phyloP scores from a whole-genome alignment of 2,797 vertebrate genomes.

The Sebastes cheni region DNA sequence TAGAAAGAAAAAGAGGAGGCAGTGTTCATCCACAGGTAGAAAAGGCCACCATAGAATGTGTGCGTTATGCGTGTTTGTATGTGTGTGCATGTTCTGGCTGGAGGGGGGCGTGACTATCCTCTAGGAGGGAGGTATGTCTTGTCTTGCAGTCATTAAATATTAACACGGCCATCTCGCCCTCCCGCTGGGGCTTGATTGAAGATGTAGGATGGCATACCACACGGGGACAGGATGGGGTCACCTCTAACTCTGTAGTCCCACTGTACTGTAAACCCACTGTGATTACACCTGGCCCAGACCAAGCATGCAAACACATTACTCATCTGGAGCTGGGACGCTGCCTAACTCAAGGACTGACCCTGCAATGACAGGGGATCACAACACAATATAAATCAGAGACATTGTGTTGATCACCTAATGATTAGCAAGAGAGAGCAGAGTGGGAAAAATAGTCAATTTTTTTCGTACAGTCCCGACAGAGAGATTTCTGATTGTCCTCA shows the following conservation, averaged over 20 bases:
- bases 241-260: conserved; percentile 60
- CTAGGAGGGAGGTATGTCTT: conserved; percentile 50
- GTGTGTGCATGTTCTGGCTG: not conserved
- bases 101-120: conserved; percentile 21
- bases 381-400: not conserved
- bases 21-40: not conserved
- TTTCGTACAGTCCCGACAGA: not conserved
- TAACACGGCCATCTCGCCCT: conserved; percentile 66
- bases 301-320: conserved; percentile 52
- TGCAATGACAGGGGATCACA: conserved; percentile 28
- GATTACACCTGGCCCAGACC: conserved; percentile 51
- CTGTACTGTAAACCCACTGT: conserved; percentile 50
- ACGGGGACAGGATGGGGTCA: conserved; percentile 63
- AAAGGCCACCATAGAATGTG: not conserved
- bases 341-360: conserved; percentile 16
- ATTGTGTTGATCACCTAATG: conserved; percentile 1
- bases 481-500: not conserved
- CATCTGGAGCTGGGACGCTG: conserved; percentile 23
- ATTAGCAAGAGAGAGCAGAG: not conserved
- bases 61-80: not conserved
- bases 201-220: conserved; percentile 45
- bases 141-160: conserved; percentile 78
- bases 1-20: not conserved
- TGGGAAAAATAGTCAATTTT: not conserved
- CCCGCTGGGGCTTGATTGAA: conserved; percentile 64